Percentiles rank a stretch among this genome's conserved stretches.
phyloP scores from a whole-genome alignment of 2,797 vertebrate genomes.

The Carduelis carduelis region DNA sequence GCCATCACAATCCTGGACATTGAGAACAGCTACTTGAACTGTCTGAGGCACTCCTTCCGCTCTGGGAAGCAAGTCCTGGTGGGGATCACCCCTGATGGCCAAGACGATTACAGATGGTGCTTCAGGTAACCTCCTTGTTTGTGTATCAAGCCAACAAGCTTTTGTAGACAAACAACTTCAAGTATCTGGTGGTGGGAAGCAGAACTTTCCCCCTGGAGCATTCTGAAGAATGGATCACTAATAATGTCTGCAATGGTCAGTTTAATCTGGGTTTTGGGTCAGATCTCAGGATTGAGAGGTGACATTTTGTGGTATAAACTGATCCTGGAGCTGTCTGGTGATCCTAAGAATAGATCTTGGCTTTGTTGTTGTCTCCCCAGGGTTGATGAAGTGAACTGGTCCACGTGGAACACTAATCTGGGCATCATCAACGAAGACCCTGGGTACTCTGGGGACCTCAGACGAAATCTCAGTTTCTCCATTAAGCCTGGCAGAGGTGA shows the following conservation, averaged over 20 bases:
- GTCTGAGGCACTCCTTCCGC: conserved; percentile 78
- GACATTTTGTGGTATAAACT: not conserved
- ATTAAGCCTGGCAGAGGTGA: conserved; percentile 77
- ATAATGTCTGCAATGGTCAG: not conserved
- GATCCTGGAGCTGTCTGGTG: not conserved
- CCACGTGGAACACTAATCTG: conserved; percentile 91
- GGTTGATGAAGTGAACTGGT: conserved; percentile 97
- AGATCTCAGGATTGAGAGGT: not conserved
- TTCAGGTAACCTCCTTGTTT: conserved; percentile 73
- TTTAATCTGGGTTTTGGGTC: not conserved
- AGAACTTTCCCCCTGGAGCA: not conserved
- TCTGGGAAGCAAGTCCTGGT: conserved; percentile 84
- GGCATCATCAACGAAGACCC: conserved; percentile 93
- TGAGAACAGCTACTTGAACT: conserved; percentile 85
- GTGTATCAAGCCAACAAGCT: not conserved
- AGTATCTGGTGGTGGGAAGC: not conserved
- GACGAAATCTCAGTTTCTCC: conserved; percentile 73
- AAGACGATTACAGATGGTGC: conserved; percentile 83
- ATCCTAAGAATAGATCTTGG: not conserved
- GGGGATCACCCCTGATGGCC: conserved; percentile 77
- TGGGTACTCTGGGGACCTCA: conserved; percentile 71
- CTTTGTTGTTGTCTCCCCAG: conserved; percentile 68
- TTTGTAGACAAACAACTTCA: not conserved
- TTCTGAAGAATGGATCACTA: not conserved
- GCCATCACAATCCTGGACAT: conserved; percentile 94